Percentiles rank a stretch among this genome's conserved stretches.
Conservation (phyloP, 1,140 invertebrate species). For the Aporrectodea caliginosa region DNA sequence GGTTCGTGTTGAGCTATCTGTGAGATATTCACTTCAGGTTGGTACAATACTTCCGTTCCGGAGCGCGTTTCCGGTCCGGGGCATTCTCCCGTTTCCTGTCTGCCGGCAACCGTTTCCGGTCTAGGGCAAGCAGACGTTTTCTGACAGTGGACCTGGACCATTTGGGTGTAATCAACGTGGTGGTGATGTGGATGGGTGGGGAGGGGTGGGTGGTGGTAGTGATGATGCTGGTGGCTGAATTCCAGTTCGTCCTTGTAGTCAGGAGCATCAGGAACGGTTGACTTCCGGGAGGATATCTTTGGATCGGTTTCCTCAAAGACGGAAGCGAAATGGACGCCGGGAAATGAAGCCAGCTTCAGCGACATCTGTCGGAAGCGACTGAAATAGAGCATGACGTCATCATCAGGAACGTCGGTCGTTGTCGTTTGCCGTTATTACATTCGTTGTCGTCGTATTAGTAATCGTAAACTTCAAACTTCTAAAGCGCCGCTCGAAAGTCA, state of each 20-base stretch:
- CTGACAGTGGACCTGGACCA: neutral
- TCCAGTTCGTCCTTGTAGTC: neutral
- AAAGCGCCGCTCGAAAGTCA: too few relatives aligned
- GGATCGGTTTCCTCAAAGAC: neutral
- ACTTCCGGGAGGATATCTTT: too few relatives aligned
- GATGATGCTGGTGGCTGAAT: neutral
- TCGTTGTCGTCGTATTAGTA: too few relatives aligned
- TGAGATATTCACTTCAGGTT: too few relatives aligned
- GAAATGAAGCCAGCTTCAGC: neutral
- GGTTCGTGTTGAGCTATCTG: too few relatives aligned
- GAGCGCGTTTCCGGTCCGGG: too few relatives aligned
- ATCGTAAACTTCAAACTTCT: too few relatives aligned
- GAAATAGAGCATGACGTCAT: too few relatives aligned
- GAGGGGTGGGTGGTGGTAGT: neutral
- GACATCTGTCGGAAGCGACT: neutral
- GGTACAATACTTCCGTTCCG: too few relatives aligned
- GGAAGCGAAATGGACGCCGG: neutral
- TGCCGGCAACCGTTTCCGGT: neutral
- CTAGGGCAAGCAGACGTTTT: neutral
- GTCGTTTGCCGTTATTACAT: too few relatives aligned
- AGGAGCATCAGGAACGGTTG: neutral
- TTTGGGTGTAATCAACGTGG: neutral
- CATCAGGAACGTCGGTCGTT: too few relatives aligned
- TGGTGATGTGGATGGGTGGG: neutral
- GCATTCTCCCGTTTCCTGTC: neutral